phyloP scores from a whole-genome alignment of 2,797 vertebrate genomes.

The Lophius americanus region DNA sequence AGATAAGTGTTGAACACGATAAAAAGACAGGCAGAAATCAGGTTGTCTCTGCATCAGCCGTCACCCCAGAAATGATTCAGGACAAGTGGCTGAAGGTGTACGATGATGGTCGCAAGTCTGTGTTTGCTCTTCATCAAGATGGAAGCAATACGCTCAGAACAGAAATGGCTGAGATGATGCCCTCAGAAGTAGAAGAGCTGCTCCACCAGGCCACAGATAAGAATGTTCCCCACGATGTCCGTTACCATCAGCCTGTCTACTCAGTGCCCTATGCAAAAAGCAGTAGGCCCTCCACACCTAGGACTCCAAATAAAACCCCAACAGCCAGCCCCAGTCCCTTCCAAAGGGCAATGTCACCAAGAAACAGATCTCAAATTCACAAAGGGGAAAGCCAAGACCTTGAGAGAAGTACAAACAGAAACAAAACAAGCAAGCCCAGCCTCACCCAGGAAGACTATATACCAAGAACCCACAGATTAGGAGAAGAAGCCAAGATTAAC shows the following conservation, averaged over 20 bases:
- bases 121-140: conserved; percentile 84
- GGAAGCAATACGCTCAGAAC: conserved; percentile 59
- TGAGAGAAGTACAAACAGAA: conserved; percentile 4
- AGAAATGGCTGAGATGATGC: conserved; percentile 81
- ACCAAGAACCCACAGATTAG: conserved; percentile 10
- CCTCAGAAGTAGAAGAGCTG: conserved; percentile 89
- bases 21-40: conserved; percentile 89
- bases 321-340: conserved; percentile 63
- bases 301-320: conserved; percentile 48
- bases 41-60: conserved; percentile 87
- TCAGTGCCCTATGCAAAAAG: conserved; percentile 80
- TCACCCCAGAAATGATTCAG: conserved; percentile 84
- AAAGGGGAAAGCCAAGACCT: conserved; percentile 14
- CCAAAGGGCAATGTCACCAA: conserved; percentile 1
- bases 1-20: conserved; percentile 93
- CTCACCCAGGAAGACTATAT: conserved; percentile 33
- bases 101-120: conserved; percentile 90
- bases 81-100: conserved; percentile 90
- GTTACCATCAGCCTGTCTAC: conserved; percentile 92
- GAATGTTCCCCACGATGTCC: conserved; percentile 83
- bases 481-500: conserved; percentile 18
- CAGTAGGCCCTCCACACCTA: conserved; percentile 81
- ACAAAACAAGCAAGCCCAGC: conserved; percentile 53
- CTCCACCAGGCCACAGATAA: conserved; percentile 88
- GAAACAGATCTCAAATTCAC: conserved; percentile 8